phyloP scores from a whole-genome alignment of 2,797 vertebrate genomes.

The Yasuhikotakia modesta region DNA sequence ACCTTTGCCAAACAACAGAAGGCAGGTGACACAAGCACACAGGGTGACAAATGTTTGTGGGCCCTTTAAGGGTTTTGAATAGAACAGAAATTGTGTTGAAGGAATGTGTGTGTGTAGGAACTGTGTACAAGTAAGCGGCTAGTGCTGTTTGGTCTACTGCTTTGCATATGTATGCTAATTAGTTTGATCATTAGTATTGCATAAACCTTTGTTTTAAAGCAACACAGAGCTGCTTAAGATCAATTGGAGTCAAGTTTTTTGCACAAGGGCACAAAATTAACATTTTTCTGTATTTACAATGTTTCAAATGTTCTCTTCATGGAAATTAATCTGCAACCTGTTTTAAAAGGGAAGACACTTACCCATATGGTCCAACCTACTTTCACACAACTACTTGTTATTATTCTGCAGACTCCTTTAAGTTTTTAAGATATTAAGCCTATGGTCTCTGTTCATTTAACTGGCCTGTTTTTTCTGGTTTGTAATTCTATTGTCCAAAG shows the following conservation, averaged over 20 bases:
- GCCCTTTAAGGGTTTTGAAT: not conserved
- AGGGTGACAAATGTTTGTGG: not conserved
- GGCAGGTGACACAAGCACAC: not conserved
- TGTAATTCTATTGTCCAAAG: not conserved
- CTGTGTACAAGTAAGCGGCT: not conserved
- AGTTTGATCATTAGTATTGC: not conserved
- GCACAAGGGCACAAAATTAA: not conserved
- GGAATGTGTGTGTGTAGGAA: not conserved
- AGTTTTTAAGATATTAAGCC: not conserved
- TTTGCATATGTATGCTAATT: not conserved
- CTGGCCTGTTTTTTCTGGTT: not conserved
- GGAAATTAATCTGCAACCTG: too few species aligned
- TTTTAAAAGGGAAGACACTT: too few species aligned
- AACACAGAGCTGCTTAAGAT: not conserved
- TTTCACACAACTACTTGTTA: not conserved
- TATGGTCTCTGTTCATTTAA: not conserved
- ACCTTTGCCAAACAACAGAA: conserved; percentile 11
- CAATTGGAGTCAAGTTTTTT: not conserved
- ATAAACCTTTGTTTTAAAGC: conserved; percentile 25
- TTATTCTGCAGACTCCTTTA: not conserved
- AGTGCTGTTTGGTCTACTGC: not conserved
- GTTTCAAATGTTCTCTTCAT: not conserved
- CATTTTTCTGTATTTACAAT: too few species aligned
- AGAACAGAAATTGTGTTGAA: not conserved
- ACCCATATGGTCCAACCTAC: not conserved